Conservation (phyloP, 1,140 invertebrate species). For the Drosophila parvula region DNA sequence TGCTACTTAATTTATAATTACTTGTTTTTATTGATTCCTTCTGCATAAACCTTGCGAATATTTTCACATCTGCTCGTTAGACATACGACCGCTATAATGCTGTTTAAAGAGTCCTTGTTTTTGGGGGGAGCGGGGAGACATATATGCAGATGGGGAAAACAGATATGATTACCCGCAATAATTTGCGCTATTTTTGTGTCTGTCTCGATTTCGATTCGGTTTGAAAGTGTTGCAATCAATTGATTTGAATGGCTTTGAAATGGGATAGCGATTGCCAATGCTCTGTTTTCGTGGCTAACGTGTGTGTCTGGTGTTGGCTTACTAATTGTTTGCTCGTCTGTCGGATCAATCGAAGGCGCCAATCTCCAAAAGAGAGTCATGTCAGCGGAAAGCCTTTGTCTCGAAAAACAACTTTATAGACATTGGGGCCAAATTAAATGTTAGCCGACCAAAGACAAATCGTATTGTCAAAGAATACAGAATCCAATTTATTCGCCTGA, state of each 20-base stretch:
- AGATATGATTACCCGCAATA: conserved; percentile 57
- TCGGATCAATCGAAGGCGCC: conserved; percentile 6
- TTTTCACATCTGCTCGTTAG: conserved; percentile 8
- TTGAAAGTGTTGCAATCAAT: conserved; percentile 56
- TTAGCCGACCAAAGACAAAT: conserved; percentile 29
- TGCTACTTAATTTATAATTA: background rate
- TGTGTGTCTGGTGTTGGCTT: conserved; percentile 67
- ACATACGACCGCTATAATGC: conserved; percentile 16
- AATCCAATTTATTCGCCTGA: conserved; percentile 74
- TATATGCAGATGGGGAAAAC: conserved; percentile 32
- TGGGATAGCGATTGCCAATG: conserved; percentile 26
- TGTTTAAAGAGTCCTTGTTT: conserved; percentile 36
- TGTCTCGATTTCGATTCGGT: conserved; percentile 18
- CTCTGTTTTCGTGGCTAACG: conserved; percentile 6
- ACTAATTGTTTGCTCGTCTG: conserved; percentile 65
- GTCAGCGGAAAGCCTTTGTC: conserved; percentile 49
- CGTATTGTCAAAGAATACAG: conserved; percentile 56
- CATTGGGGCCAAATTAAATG: conserved; percentile 48
- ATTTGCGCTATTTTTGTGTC: conserved; percentile 47
- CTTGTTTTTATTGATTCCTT: background rate
- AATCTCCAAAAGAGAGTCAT: conserved; percentile 14
- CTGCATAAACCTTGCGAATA: conserved; percentile 18
- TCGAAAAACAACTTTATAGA: conserved; percentile 34
- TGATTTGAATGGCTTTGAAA: conserved; percentile 67
- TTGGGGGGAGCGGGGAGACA: no score